Evolutionary conservation across 1,140 invertebrate genomes (phyloP).

Genomic region (Halesus radiatus): DNA sequence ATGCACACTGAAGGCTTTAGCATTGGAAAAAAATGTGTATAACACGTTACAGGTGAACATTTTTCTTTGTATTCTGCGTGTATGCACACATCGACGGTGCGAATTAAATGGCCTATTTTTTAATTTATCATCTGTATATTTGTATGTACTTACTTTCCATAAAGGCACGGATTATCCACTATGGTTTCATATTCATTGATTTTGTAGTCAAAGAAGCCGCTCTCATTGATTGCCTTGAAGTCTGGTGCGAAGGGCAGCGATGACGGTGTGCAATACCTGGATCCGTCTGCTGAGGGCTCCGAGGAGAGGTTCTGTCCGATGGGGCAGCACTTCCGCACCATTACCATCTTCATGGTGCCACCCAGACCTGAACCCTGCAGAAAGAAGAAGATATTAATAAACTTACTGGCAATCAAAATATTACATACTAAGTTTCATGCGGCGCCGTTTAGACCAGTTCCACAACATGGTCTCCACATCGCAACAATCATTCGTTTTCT

Average conservation of each 20-base stretch:
- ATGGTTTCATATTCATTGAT: slow-evolving; percentile 69
- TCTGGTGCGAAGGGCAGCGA: slow-evolving; percentile 66
- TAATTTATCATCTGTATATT: not conserved
- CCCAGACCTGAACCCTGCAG: not conserved
- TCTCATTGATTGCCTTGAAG: slow-evolving; percentile 70
- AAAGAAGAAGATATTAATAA: not conserved
- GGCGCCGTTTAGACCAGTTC: no score
- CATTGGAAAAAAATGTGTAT: no score
- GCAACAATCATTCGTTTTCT: no score
- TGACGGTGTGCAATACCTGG: slow-evolving; percentile 59
- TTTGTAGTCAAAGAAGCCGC: slow-evolving; percentile 67
- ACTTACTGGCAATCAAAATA: no score
- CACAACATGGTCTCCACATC: no score
- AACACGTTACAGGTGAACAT: no score
- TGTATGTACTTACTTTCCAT: slow-evolving; percentile 66
- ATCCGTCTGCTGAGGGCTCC: not conserved
- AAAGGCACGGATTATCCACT: slow-evolving; percentile 70
- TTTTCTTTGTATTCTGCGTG: no score
- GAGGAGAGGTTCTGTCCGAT: slow-evolving; percentile 65
- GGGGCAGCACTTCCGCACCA: slow-evolving; percentile 67
- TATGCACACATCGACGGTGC: not conserved
- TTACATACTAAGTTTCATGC: no score
- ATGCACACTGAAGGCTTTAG: no score
- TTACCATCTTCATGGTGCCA: slow-evolving; percentile 57
- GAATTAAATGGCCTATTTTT: not conserved